Base-by-base conservation (phyloP, 2,113 vertebrate genomes). In the Bos taurus region DNA sequence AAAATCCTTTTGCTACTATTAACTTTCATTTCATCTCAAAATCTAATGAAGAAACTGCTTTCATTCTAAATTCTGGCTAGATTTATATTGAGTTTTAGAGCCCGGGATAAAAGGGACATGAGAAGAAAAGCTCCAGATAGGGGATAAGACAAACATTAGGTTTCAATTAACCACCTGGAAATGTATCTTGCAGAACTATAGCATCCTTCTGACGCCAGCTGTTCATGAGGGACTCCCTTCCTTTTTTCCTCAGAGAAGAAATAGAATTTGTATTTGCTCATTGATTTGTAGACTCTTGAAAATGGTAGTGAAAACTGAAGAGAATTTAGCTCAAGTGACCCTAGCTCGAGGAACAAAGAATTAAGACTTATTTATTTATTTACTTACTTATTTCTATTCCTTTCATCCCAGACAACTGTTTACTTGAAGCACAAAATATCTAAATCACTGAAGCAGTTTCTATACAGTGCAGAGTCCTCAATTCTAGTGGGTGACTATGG, bases 11-110 rank as follows among this genome's bases (percentile, higher is more conserved):
- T 91, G 82, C n/a, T 62, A 56, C 19, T 16, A 95, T 95, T 91
- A 97, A 96, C 48, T 97, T 96, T 74, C 59, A 85, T 94, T 96
- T 94, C 74, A 83, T 94, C 74, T 57, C 46, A 59, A 94, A 95
- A 94, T 84, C 85, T 93, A 96, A 92, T 74, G 74, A 57, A 92
- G 94, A 91, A 57, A 88, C 3, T 33, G 64, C 28, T 93, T 84
- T 56, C 36, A 30, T 85, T 93, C 82, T 95, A 86, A 95, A 95
- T 94, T 94, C 74, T 91, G 48, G 25, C 74, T 67, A 83, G 86
- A 80, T 91, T 92, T 94, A 83, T 96, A 92, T 95, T 60, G 50
- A 90, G 33, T 78, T 57, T 97, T 81, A 30, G 21, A 93, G 67
- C 54, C 25, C n/a, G 19, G 9, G 11, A 56, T 64, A 56, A 71